phyloP scores from a whole-genome alignment of 2,888 invertebrate genomes.

The Stomorhina lunata region DNA sequence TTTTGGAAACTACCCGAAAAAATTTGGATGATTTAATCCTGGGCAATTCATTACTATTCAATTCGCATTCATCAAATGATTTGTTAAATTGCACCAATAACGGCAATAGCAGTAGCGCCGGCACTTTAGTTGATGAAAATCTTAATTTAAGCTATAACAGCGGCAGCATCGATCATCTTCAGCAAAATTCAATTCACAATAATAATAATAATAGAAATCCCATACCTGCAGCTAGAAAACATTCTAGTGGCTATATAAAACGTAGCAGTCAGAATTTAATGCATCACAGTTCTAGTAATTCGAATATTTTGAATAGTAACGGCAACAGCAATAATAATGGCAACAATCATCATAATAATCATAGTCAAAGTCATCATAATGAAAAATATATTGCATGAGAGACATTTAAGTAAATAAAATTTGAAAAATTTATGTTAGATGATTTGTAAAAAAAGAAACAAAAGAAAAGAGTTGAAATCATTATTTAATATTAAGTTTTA shows the following conservation, averaged over 20 bases:
- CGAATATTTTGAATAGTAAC: slow-evolving; percentile 62
- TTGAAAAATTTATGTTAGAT: slow-evolving; percentile 54
- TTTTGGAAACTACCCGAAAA: slow-evolving; percentile 59
- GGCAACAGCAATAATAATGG: slow-evolving; percentile 46
- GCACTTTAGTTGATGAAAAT: slow-evolving; percentile 72
- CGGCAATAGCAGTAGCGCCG: slow-evolving; percentile 72
- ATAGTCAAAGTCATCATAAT: slow-evolving; percentile 67
- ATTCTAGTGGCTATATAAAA: slow-evolving; percentile 56
- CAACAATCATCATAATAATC: slow-evolving; percentile 62
- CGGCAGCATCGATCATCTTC: slow-evolving; percentile 33
- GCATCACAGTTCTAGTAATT: slow-evolving; percentile 52
- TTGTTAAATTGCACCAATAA: slow-evolving; percentile 69
- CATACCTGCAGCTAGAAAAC: slow-evolving; percentile 70
- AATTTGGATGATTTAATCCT: slow-evolving; percentile 64
- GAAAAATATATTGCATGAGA: slow-evolving; percentile 76
- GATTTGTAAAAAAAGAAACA: slow-evolving; percentile 65
- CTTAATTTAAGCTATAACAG: slow-evolving; percentile 50
- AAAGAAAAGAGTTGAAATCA: slow-evolving; percentile 19
- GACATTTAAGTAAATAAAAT: slow-evolving; percentile 53
- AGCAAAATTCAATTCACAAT: no score
- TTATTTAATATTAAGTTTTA: no score
- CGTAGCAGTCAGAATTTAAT: slow-evolving; percentile 59
- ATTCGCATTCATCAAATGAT: slow-evolving; percentile 70
- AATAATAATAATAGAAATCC: slow-evolving; percentile 65
- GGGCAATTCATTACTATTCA: slow-evolving; percentile 60